Evolutionary conservation across 2,113 vertebrate species (phyloP).

Genomic region (Actinemys pallida): DNA sequence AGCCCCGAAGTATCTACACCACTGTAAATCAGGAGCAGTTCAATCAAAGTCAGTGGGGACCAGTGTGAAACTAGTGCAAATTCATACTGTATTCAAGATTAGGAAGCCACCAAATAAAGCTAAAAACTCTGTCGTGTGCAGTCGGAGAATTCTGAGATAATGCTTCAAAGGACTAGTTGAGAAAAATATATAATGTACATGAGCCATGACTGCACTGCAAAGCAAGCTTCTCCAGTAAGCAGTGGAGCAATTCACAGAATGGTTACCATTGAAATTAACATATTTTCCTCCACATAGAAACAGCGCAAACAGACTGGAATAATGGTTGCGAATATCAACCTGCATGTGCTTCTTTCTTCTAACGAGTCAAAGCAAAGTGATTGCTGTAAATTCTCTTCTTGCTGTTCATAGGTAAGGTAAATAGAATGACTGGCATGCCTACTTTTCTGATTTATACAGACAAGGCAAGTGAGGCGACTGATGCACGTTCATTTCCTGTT

Average conservation of each 20-base stretch:
- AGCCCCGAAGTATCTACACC: neutral
- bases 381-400: neutral
- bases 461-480: neutral
- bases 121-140: neutral
- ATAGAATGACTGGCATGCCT: accelerated
- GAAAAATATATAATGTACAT: neutral
- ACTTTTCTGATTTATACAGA: neutral
- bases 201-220: neutral
- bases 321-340: accelerated
- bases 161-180: neutral
- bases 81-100: neutral
- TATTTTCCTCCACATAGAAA: accelerated
- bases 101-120: neutral
- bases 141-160: neutral
- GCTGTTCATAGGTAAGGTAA: neutral
- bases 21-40: neutral
- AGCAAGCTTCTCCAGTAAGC: neutral
- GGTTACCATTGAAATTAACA: neutral
- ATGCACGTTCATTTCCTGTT: neutral
- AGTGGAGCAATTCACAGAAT: neutral
- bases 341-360: neutral
- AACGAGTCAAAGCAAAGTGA: neutral
- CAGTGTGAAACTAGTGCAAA: neutral
- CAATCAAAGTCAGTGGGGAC: neutral
- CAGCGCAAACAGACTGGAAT: neutral